Base-by-base conservation (phyloP, 2,888 invertebrate genomes). In the Penaeus monodon region DNA sequence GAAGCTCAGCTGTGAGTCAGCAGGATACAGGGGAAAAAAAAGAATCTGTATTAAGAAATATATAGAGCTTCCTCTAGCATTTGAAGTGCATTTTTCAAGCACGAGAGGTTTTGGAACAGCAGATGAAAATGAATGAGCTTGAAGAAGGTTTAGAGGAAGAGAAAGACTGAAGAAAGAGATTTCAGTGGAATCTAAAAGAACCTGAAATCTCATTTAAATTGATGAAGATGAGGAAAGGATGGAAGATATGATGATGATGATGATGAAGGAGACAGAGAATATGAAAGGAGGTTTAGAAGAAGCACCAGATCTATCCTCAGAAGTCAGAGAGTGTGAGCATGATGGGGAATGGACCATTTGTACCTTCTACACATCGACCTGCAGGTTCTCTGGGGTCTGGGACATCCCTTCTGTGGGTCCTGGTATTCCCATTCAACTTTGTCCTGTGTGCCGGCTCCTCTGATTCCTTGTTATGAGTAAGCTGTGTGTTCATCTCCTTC, bases 341-440 rank as follows among this genome's bases (percentile, higher is more conserved):
- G 24, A 73, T 27, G 20, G 74, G n/a, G n/a, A 64, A 38, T 29
- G 82, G 74, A 68, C 38, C 33, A 64, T 27, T n/a, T 82, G 64
- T 82, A 82, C 82, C 82, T 82, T 82, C 73, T 64, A 74, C 44
- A n/a, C n/a, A 33, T 70, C 33, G 38, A 63, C 63, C 64, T 82
- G 57, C 38, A 38, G 38, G 74, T 8, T 74, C 63, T 82, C 73
- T 22, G 73, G 27, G 70, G 70, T 24, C 68, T 68, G 81, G 82
- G 82, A 63, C 74, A 74, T 74, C 82, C 82, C 82, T 82, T 82
- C 74, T 63, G 74, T 82, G 82, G 74, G 70, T 73, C 80, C 73
- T 79, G 63, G 8, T 73, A 85, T 63, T 85, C 79, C 57, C 73
- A 57, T 27, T 38, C 73, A 33, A 63, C 64, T 74, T 73, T 29